Conservation (phyloP, 1,140 invertebrate species). For the Lineus longissimus region DNA sequence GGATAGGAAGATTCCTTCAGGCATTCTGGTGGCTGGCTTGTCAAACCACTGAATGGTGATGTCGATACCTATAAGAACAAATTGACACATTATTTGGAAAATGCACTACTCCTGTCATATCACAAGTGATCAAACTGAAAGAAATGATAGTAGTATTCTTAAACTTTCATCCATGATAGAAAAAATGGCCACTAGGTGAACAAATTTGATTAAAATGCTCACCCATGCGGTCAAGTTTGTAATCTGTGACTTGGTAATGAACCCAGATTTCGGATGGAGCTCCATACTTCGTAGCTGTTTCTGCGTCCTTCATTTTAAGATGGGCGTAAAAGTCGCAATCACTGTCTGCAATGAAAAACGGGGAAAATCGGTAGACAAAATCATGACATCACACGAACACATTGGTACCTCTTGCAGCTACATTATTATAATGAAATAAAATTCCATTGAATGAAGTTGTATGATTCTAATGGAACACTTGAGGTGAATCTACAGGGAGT, state of each 20-base stretch:
- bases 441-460: too few species aligned
- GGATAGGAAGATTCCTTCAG: constrained; percentile 31
- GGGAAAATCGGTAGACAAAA: too few species aligned
- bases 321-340: neutral
- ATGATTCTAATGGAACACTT: too few species aligned
- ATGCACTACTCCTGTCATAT: constrained; percentile 19
- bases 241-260: neutral
- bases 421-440: too few species aligned
- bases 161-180: too few species aligned
- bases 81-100: neutral
- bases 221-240: too few species aligned
- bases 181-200: too few species aligned
- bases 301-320: neutral
- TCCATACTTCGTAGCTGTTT: neutral
- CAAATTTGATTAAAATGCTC: too few species aligned
- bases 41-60: constrained; percentile 26
- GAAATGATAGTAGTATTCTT: too few species aligned
- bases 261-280: constrained; percentile 3
- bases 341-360: neutral
- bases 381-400: too few species aligned
- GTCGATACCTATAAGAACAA: neutral
- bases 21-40: constrained; percentile 33
- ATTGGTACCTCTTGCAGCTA: too few species aligned
- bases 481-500: too few species aligned
- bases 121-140: neutral